These are phyloP conservation scores for Aurelia sp. DNA, from an alignment of 30 jellyfish, hydroid and myxozoan genomes.

Conservation along the genomic window DNA sequence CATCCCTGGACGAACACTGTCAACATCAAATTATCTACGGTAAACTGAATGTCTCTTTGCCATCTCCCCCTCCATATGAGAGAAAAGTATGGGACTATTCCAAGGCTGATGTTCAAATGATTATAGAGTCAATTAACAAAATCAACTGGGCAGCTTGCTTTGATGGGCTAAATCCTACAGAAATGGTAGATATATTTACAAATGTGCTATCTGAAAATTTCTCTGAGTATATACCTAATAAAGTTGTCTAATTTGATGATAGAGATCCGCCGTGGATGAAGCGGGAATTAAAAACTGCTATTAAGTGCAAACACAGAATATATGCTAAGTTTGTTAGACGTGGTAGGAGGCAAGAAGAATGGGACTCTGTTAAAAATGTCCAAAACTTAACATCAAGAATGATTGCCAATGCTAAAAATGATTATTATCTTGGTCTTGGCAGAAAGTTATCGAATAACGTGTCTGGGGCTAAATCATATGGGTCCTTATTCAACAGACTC, in stretches of 20 bases:
- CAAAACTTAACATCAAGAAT: neutral
- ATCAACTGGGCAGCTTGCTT: conserved; percentile 31
- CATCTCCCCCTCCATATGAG: conserved; percentile 41
- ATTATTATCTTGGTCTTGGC: conserved; percentile 34
- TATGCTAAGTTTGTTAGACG: too few relatives aligned
- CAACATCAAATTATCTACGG: neutral
- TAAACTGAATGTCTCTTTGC: conserved; percentile 30
- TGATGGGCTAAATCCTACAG: conserved; percentile 37
- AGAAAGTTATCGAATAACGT: conserved; percentile 46
- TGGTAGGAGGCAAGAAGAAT: neutral
- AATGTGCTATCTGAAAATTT: conserved; percentile 21
- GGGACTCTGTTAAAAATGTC: conserved; percentile 32
- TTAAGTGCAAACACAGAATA: conserved; percentile 18
- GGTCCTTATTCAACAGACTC: conserved; percentile 61
- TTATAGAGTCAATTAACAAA: conserved; percentile 18
- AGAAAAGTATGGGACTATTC: conserved; percentile 46
- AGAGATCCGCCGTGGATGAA: conserved; percentile 66
- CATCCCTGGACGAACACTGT: too few relatives aligned
- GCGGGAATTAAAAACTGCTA: conserved; percentile 53
- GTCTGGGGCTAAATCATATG: conserved; percentile 44
- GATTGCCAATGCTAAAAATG: neutral
- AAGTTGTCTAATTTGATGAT: conserved; percentile 53
- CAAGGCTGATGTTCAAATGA: conserved; percentile 29
- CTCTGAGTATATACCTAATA: conserved; percentile 32
- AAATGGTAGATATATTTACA: conserved; percentile 44